Percentiles rank a stretch among this genome's conserved stretches.
Evolutionary conservation across 2,797 vertebrate species (phyloP).

Genomic region (Pangasius djambal): DNA sequence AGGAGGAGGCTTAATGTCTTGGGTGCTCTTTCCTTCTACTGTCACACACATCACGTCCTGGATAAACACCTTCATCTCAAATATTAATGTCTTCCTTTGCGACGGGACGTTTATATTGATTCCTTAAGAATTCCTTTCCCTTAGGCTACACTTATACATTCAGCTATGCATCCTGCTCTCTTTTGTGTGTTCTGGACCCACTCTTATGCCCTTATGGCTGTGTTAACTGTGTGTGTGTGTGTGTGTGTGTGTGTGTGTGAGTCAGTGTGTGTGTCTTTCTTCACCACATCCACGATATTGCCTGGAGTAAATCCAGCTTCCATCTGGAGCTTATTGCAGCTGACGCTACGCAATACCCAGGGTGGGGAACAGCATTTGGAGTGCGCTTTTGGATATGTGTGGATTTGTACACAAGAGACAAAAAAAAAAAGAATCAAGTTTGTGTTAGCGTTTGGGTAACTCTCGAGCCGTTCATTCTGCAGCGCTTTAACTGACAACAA

Average conservation of each 20-base stretch:
- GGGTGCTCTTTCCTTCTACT: background rate
- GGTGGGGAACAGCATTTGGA: conserved; percentile 62
- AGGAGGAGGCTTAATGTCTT: conserved; percentile 5
- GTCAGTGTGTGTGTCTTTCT: conserved; percentile 66
- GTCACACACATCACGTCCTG: background rate
- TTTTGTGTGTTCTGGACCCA: conserved; percentile 1
- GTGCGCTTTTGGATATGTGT: conserved; percentile 55
- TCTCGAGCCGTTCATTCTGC: background rate
- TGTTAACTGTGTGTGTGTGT: conserved; percentile 11
- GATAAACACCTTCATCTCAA: background rate
- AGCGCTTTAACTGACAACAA: conserved; percentile 21
- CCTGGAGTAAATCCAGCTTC: conserved; percentile 74
- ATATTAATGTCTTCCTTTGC: conserved; percentile 11
- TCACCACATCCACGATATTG: conserved; percentile 77
- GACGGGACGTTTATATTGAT: background rate
- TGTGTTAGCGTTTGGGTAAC: background rate
- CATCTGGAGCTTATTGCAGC: conserved; percentile 84
- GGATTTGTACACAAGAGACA: conserved; percentile 6
- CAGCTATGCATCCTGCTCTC: background rate
- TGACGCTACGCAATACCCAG: conserved; percentile 76
- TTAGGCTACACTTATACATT: background rate
- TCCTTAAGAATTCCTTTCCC: background rate
- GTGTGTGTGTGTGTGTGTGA: conserved; percentile 2
- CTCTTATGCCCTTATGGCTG: background rate
- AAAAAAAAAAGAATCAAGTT: conserved; percentile 10